These are phyloP conservation scores for Zonitis immaculata DNA, from an alignment of 2,888 invertebrate species.

Conservation along the genomic window DNA sequence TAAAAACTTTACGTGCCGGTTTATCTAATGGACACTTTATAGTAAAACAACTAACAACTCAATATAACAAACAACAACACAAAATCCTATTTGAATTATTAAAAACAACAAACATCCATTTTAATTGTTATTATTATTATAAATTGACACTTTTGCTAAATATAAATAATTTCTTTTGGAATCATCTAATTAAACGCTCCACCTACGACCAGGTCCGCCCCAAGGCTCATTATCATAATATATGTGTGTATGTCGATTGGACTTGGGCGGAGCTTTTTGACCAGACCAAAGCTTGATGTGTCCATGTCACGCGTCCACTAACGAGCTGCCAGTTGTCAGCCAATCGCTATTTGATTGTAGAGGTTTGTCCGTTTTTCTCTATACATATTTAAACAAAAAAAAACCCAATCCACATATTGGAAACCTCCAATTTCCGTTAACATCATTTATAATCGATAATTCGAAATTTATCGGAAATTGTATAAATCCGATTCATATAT, in stretches of 20 bases:
- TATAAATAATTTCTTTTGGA: too few relatives aligned
- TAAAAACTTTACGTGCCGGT: conserved; percentile 26
- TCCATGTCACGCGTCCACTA: conserved; percentile 39
- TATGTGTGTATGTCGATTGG: conserved; percentile 37
- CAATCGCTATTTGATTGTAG: conserved; percentile 36
- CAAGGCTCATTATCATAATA: conserved; percentile 44
- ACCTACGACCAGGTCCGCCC: conserved; percentile 42
- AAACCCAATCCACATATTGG: too few relatives aligned
- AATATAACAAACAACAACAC: neutral
- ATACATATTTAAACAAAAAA: neutral
- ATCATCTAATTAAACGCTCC: conserved; percentile 46
- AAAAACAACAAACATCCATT: too few relatives aligned
- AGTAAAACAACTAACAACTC: neutral
- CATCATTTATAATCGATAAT: too few relatives aligned
- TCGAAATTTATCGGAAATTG: too few relatives aligned
- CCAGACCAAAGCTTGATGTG: conserved; percentile 38
- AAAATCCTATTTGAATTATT: neutral
- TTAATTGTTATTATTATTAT: too few relatives aligned
- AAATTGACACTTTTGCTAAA: too few relatives aligned
- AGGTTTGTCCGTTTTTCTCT: conserved; percentile 23
- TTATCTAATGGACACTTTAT: conserved; percentile 22
- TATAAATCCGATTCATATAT: too few relatives aligned
- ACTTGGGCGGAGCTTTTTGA: conserved; percentile 38
- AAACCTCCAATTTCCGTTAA: too few relatives aligned
- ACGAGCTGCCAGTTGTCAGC: conserved; percentile 31